A percentile compares a stretch with the other conserved stretches of the same genome.
phyloP scores from a whole-genome alignment of 2,888 invertebrate species.

The Euclidia mi region DNA sequence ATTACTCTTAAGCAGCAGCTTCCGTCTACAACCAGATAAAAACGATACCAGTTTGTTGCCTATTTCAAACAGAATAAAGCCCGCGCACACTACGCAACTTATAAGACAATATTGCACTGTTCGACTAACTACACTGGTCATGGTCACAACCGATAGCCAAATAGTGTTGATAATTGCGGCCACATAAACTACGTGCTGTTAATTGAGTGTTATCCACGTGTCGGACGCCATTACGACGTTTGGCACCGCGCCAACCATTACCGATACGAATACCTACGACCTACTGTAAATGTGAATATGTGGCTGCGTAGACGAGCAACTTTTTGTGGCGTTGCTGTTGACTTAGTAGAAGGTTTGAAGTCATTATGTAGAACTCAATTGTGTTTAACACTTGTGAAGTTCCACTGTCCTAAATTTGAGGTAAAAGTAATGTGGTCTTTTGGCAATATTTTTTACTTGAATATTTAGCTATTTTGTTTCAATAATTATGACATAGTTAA shows the following conservation, averaged over 20 bases:
- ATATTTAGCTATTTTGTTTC: too few relatives aligned
- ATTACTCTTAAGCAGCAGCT: too few relatives aligned
- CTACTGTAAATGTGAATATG: conserved; percentile 37
- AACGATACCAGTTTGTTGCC: not conserved
- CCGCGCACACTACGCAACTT: not conserved
- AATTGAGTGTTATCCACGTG: conserved; percentile 34
- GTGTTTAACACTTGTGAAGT: too few relatives aligned
- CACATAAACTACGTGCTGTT: conserved; percentile 51
- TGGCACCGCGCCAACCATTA: conserved; percentile 54
- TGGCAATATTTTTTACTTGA: too few relatives aligned
- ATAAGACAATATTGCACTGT: not conserved
- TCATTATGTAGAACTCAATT: too few relatives aligned
- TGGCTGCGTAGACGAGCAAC: conserved; percentile 1
- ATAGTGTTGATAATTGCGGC: conserved; percentile 40
- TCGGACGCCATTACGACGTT: conserved; percentile 34
- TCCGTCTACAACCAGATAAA: too few relatives aligned
- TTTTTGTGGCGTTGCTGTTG: not conserved
- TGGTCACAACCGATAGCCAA: conserved; percentile 24
- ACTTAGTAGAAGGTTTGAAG: not conserved
- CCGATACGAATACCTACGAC: conserved; percentile 13
- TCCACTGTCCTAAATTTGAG: too few relatives aligned
- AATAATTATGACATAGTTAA: too few relatives aligned
- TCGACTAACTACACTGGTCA: not conserved
- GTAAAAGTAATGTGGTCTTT: too few relatives aligned
- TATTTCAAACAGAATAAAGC: not conserved